Evolutionary conservation across 2,113 vertebrate species (phyloP), one percentile per base, ranked within the genome.

Genomic region (Cricetomys ansorgei): DNA sequence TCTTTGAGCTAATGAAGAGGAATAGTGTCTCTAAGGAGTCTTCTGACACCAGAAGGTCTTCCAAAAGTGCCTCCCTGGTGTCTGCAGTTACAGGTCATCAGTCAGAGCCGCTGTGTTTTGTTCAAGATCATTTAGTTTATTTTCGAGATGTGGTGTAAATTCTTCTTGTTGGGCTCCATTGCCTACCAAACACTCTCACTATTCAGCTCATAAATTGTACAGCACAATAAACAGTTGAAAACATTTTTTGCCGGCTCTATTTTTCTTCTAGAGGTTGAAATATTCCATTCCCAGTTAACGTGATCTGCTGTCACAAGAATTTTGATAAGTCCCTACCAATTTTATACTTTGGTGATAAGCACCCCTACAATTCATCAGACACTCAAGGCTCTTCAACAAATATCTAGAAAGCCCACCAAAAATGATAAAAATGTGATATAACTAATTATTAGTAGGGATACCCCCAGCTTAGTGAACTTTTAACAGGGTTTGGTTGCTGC

Each of bases 1-100:
- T 96, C 37, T 62, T 86, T 57, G 29, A 43, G 67, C 85, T 96
- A 94, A 97, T 97, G 92, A 97, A 95, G 65, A 96, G 40, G 27
- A 85, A 83, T 75, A 43, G 7, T 0, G 0, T 91, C 96, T 92
- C 92, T 45, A 59, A 83, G 72, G 94, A 37, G 6, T 85, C 72
- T 72, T 85, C 65, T 73, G 5, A 5, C 43, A 17, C 64, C 7
- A 1, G 23, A 90, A 67, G 37, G 23, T 59, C 62, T 91, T 70
- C n/a, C 7, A 23, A 77, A 72, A 84, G 29, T 43, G 40, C 43
- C 69, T 92, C 89, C 37, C 48, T 72, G 53, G 43, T 88, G 37
- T 86, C 85, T 34, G 40, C 73, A 93, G 75, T 85, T 85, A 75
- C 25, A 96, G 80, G 69, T 64, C 23, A 4, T 95, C 92, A 92